Percentiles rank a stretch among this genome's conserved stretches.
These are phyloP conservation scores for Pseudococcus longispinus DNA, from an alignment of 2,888 invertebrate species.

Conservation along the genomic window DNA sequence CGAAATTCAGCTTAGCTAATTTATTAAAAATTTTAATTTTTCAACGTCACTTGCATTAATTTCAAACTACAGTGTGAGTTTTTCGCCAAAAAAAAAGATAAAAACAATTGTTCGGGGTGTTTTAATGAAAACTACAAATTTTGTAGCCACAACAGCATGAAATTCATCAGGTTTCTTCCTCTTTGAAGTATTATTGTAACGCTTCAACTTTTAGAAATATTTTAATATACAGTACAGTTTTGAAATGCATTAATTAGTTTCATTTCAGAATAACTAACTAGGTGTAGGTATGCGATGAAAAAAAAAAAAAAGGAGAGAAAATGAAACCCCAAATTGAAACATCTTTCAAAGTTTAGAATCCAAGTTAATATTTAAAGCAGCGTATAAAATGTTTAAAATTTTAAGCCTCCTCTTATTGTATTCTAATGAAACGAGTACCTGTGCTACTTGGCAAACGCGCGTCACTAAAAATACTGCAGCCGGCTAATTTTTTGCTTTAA, in stretches of 20 bases:
- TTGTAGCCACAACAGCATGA: not conserved
- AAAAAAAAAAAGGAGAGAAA: not conserved
- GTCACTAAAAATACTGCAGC: not conserved
- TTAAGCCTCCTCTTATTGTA: not conserved
- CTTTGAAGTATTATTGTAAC: constrained; percentile 11
- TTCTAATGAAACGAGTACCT: constrained; percentile 17
- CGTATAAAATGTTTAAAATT: constrained; percentile 22
- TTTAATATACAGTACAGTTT: constrained; percentile 6
- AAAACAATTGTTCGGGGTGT: not conserved
- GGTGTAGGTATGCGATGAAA: too few species aligned
- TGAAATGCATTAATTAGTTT: constrained; percentile 26
- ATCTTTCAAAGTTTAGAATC: constrained; percentile 5
- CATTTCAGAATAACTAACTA: not conserved
- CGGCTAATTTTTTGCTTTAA: not conserved
- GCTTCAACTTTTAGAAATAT: not conserved
- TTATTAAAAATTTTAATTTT: too few species aligned
- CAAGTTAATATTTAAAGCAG: constrained; percentile 1
- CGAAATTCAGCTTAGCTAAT: too few species aligned
- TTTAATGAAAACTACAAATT: not conserved
- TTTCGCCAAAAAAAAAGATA: not conserved
- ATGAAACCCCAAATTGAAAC: not conserved
- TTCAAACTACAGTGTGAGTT: not conserved
- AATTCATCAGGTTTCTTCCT: not conserved
- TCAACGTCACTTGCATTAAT: too few species aligned
- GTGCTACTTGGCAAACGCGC: not conserved